phyloP scores from a whole-genome alignment of 2,113 vertebrate species.

The Cygnus buccinator region DNA sequence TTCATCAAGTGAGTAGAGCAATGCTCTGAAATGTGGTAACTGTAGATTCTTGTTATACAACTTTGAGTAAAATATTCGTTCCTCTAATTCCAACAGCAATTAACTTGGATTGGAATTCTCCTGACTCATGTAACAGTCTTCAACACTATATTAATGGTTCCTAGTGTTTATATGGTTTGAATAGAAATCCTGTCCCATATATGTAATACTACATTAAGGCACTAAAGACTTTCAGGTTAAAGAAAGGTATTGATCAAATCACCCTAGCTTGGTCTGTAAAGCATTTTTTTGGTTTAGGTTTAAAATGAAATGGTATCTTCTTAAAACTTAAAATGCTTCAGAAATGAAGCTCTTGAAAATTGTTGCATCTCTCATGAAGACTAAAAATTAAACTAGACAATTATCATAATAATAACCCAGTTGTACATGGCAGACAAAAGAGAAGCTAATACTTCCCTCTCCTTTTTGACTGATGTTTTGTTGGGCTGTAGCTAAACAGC shows the following conservation, averaged over 20 bases:
- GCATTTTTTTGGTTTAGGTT: background rate
- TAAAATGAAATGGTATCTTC: conserved; percentile 26
- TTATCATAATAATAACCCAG: conserved; percentile 66
- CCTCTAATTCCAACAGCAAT: conserved; percentile 70
- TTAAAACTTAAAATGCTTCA: conserved; percentile 39
- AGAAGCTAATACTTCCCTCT: conserved; percentile 55
- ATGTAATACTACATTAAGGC: background rate
- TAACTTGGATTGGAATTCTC: conserved; percentile 68
- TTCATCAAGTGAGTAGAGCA: conserved; percentile 36
- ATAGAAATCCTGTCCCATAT: background rate
- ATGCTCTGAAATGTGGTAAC: conserved; percentile 32
- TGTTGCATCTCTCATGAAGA: conserved; percentile 43
- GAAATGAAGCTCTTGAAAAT: conserved; percentile 52
- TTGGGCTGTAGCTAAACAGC: conserved; percentile 61
- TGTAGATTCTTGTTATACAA: conserved; percentile 45
- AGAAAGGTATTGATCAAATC: conserved; percentile 32
- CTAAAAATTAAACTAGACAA: conserved; percentile 66
- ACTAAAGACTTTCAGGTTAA: conserved; percentile 43
- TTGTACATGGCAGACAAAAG: conserved; percentile 68
- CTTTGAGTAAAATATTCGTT: conserved; percentile 44
- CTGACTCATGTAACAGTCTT: conserved; percentile 51
- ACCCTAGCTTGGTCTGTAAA: conserved; percentile 7
- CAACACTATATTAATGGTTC: conserved; percentile 46
- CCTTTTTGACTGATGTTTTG: conserved; percentile 67
- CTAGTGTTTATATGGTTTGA: conserved; percentile 26